Evolutionary conservation across 1,140 invertebrate species (phyloP), one percentile per base, ranked within the genome.

Genomic region (Phymorhynchus buccinoides): DNA sequence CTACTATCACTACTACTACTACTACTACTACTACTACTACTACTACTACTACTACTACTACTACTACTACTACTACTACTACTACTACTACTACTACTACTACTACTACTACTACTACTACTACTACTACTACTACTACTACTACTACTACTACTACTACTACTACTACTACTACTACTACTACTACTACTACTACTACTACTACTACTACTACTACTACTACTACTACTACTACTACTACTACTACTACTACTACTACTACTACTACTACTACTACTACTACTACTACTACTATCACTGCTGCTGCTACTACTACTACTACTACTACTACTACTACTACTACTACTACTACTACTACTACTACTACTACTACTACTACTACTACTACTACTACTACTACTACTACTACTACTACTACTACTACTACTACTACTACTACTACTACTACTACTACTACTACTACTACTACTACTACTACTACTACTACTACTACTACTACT

Each of bases 221-320:
- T 80, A 80, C 79, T 80, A 80, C 79, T 80, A 80, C 79, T 80
- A 80, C 79, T 80, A 80, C 79, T 80, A 80, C 79, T 80, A 80
- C 79, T 80, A 80, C 79, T 80, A 80, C 79, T 48, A 80, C 79
- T 80, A 80, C 42, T 80, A 80, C 79, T 80, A 80, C 79, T 80
- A 80, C 79, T 80, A 80, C 79, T 80, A 80, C 79, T 80, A 80
- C 79, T 80, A 80, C 79, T 44, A 80, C 79, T 80, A 44, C 22
- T 44, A 80, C 27, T 80, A 48, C 79, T 44, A 35, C 41, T 44
- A 48, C 27, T 44, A 48, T 42, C 42, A 48, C 79, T 48, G 16
- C 79, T 48, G 16, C 14, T 48, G 16, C 79, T 80, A 16, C 41
- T 35, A 83, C 41, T 83, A 32, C 80, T 30, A 27, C 80, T 71